A percentile compares a stretch with the other conserved stretches of the same genome.
Conservation (phyloP, 2,888 invertebrate species). For the Zelleria hepariella region DNA sequence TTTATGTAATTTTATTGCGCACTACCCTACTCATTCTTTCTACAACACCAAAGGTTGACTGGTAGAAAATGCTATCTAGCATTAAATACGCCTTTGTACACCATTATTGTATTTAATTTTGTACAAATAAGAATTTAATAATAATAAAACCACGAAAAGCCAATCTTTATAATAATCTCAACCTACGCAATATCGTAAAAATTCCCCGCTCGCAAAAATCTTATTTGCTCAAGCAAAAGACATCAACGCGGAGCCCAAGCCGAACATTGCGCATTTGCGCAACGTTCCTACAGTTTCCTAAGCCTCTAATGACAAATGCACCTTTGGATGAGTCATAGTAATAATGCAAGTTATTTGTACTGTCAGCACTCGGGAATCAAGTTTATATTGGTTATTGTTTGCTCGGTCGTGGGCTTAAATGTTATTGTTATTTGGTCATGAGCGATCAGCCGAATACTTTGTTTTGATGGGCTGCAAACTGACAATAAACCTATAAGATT, state of each 20-base stretch:
- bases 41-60: too few species aligned
- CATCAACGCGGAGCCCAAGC: not conserved
- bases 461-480: not conserved
- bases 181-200: not conserved
- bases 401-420: conserved; percentile 6
- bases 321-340: not conserved
- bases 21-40: too few species aligned
- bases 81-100: too few species aligned
- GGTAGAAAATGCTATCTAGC: too few species aligned
- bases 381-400: conserved; percentile 7
- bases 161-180: not conserved
- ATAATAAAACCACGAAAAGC: too few species aligned
- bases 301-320: not conserved
- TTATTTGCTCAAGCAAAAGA: conserved; percentile 2
- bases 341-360: conserved; percentile 1
- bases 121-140: too few species aligned
- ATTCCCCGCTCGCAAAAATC: not conserved
- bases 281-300: not conserved
- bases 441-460: conserved; percentile 3
- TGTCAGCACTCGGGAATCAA: conserved; percentile 2
- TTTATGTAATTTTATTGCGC: too few species aligned
- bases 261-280: not conserved
- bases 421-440: conserved; percentile 6
- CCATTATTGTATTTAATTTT: too few species aligned
- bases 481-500: not conserved